Evolutionary conservation across 2,113 vertebrate genomes (phyloP).

Genomic region (Myrmophylax atrothorax): DNA sequence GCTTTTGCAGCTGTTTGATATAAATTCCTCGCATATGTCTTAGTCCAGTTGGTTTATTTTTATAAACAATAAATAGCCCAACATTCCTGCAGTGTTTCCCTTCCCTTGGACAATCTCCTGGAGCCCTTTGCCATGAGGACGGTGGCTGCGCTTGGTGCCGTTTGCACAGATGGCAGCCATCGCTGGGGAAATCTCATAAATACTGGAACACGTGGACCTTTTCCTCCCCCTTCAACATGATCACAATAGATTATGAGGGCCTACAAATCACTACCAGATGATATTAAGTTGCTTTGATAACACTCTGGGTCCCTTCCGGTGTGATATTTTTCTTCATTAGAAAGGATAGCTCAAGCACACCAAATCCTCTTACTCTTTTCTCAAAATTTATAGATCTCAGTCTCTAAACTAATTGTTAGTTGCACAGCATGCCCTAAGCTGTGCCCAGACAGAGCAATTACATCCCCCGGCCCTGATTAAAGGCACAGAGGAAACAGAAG

Average conservation of each 20-base stretch:
- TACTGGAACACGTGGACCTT: constrained; percentile 57
- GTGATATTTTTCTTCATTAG: constrained; percentile 83
- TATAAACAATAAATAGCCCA: constrained; percentile 95
- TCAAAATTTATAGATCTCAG: constrained; percentile 83
- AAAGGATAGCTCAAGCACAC: constrained; percentile 73
- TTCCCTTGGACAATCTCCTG: constrained; percentile 73
- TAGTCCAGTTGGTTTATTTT: constrained; percentile 96
- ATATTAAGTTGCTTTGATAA: constrained; percentile 85
- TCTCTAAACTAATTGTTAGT: constrained; percentile 83
- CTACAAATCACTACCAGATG: constrained; percentile 89
- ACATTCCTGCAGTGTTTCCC: constrained; percentile 84
- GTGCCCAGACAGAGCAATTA: constrained; percentile 84
- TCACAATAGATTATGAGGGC: constrained; percentile 81
- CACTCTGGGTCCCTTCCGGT: constrained; percentile 81
- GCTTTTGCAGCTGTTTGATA: constrained; percentile 97
- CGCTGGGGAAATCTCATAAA: constrained; percentile 82
- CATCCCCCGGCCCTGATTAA: constrained; percentile 86
- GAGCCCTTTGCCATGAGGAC: constrained; percentile 76
- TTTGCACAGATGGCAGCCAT: constrained; percentile 88
- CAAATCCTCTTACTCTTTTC: constrained; percentile 78
- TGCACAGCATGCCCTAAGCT: constrained; percentile 80
- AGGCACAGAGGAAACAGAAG: constrained; percentile 83
- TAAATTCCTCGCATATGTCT: constrained; percentile 95
- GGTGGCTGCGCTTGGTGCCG: constrained; percentile 72
- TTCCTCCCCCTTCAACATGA: constrained; percentile 67